These are phyloP conservation scores for Trimorus sp. DNA, from an alignment of 2,888 invertebrate species.

Conservation along the genomic window DNA sequence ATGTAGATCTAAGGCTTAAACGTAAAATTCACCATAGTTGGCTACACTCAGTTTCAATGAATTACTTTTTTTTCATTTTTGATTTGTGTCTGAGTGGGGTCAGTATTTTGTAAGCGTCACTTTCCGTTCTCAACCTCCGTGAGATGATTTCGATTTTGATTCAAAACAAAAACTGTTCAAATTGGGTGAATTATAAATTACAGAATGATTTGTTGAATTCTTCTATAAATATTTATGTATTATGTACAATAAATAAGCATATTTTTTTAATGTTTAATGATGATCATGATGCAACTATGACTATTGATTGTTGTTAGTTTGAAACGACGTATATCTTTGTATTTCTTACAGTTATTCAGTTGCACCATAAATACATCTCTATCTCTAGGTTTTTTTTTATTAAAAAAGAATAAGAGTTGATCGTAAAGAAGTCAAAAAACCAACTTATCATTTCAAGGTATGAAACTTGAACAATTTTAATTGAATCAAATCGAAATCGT, in stretches of 20 bases:
- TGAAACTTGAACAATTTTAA: too few species aligned
- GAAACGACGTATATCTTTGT: too few species aligned
- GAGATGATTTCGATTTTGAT: conserved; percentile 28
- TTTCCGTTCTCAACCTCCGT: conserved; percentile 32
- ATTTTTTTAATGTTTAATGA: neutral
- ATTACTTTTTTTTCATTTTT: conserved; percentile 46
- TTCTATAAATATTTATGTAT: too few species aligned
- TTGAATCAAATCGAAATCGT: conserved; percentile 44
- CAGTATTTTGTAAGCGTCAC: conserved; percentile 62
- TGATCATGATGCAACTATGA: neutral
- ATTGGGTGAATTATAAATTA: neutral
- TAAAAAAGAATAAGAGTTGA: too few species aligned
- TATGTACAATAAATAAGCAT: neutral
- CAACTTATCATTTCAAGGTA: too few species aligned
- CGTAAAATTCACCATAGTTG: conserved; percentile 70
- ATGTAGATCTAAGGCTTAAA: conserved; percentile 66
- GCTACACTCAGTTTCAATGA: conserved; percentile 63
- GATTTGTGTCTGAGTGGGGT: conserved; percentile 68
- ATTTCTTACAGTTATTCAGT: too few species aligned
- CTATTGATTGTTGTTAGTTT: neutral
- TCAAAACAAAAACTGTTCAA: conserved; percentile 3
- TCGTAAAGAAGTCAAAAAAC: too few species aligned
- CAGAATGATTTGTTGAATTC: too few species aligned
- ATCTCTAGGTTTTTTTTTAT: too few species aligned
- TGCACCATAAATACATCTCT: too few species aligned